Percentiles rank a stretch among this genome's conserved stretches.
phyloP scores from a whole-genome alignment of 2,888 invertebrate genomes.

The Parochlus steinenii region DNA sequence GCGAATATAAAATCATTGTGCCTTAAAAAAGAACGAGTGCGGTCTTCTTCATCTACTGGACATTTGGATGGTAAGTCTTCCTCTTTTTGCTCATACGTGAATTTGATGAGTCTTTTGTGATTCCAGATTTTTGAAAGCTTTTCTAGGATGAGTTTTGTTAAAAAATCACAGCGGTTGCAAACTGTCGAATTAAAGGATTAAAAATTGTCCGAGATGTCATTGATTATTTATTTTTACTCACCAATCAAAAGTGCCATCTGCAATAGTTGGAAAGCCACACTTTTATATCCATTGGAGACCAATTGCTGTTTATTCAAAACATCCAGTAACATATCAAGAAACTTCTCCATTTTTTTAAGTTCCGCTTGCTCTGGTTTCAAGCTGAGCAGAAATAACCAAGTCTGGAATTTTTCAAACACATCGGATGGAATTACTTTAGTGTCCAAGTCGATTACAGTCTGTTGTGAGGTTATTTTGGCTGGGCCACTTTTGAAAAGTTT shows the following conservation, averaged over 20 bases:
- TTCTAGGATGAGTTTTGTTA: slow-evolving; percentile 19
- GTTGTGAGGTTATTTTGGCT: slow-evolving; percentile 14
- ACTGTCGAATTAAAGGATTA: background rate
- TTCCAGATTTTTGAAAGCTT: slow-evolving; percentile 17
- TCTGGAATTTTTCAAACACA: slow-evolving; percentile 23
- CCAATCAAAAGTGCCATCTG: slow-evolving; percentile 25
- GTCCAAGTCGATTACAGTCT: slow-evolving; percentile 16
- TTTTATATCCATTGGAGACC: slow-evolving; percentile 22
- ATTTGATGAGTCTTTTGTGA: slow-evolving; percentile 16
- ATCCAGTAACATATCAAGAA: slow-evolving; percentile 18
- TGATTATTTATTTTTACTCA: slow-evolving; percentile 7
- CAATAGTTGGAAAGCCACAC: slow-evolving; percentile 20
- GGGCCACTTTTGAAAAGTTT: slow-evolving; percentile 16
- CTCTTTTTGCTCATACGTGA: slow-evolving; percentile 12
- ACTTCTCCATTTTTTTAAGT: slow-evolving; percentile 16
- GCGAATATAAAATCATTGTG: slow-evolving; percentile 12
- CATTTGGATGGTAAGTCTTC: slow-evolving; percentile 6
- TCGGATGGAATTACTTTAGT: slow-evolving; percentile 19
- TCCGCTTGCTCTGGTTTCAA: slow-evolving; percentile 19
- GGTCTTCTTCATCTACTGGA: background rate
- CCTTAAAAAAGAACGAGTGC: background rate
- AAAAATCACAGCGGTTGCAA: slow-evolving; percentile 16
- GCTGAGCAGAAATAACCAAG: slow-evolving; percentile 23
- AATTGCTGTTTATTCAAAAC: slow-evolving; percentile 16
- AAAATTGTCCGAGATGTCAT: background rate